Conservation (phyloP, 2,113 vertebrate species). For the Heterochromis multidens region DNA sequence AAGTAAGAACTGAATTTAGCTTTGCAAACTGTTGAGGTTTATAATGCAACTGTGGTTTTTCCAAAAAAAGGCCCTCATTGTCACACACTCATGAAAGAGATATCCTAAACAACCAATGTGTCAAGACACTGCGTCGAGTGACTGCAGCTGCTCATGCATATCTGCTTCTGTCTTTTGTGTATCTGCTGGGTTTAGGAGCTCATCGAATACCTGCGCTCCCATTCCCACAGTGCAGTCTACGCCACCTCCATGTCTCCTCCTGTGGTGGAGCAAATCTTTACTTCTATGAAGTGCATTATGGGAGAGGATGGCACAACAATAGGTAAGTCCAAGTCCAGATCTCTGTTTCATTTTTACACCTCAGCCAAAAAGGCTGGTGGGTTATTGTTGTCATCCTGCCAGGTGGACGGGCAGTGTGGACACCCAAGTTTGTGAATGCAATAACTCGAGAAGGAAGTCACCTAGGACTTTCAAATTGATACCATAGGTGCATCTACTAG, state of each 20-base stretch:
- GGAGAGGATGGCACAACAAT: constrained; percentile 88
- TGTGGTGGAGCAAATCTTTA: constrained; percentile 89
- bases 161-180: not conserved
- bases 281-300: constrained; percentile 96
- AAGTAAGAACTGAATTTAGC: not conserved
- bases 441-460: no score
- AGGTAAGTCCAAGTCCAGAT: constrained; percentile 61
- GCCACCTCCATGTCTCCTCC: constrained; percentile 90
- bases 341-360: no score
- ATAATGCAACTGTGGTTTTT: not conserved
- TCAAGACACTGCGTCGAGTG: not conserved
- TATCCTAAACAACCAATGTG: not conserved
- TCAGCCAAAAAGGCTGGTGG: no score
- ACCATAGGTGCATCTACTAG: no score
- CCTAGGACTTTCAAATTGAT: no score
- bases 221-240: constrained; percentile 91
- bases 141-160: not conserved
- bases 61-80: not conserved
- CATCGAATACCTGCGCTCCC: constrained; percentile 87
- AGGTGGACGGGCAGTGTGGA: no score
- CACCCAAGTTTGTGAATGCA: no score
- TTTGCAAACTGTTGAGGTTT: not conserved
- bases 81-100: not conserved
- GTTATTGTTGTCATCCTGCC: no score
- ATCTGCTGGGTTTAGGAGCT: constrained; percentile 76